A percentile compares a stretch with the other conserved stretches of the same genome.
Evolutionary conservation across 2,797 vertebrate genomes (phyloP).

Genomic region (Dromococcyx pavoninus): DNA sequence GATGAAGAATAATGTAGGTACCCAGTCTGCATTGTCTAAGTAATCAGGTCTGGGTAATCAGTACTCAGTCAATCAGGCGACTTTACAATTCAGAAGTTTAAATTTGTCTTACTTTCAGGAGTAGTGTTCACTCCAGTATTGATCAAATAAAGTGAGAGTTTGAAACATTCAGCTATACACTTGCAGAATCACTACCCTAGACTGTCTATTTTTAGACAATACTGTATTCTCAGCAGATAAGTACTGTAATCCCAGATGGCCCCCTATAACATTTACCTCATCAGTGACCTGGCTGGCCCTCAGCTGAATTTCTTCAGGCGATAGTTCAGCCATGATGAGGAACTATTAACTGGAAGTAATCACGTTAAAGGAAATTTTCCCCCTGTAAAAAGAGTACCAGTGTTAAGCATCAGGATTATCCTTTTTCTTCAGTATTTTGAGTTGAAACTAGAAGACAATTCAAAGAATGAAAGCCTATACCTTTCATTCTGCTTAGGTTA

Average conservation of each 20-base stretch:
- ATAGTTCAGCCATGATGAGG: conserved; percentile 87
- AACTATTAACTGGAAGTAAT: neutral
- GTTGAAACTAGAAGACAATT: neutral
- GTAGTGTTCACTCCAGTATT: neutral
- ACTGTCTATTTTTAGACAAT: neutral
- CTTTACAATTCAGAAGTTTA: neutral
- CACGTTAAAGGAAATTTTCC: neutral
- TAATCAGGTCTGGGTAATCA: neutral
- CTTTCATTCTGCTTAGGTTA: neutral
- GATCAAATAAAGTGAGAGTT: neutral
- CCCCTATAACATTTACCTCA: conserved; percentile 82
- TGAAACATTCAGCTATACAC: neutral
- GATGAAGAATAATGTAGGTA: neutral
- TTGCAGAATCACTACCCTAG: neutral
- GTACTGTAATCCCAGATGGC: neutral
- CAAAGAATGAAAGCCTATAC: neutral
- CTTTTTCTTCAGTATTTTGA: neutral
- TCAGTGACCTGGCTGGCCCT: conserved; percentile 93
- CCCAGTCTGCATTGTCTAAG: neutral
- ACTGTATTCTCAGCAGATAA: neutral
- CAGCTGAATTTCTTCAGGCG: conserved; percentile 86
- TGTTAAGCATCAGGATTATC: neutral
- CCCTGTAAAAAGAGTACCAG: neutral
- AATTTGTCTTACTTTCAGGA: neutral
- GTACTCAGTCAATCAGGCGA: neutral